phyloP scores from a whole-genome alignment of 2,797 vertebrate genomes.

The Clarias fuscus region DNA sequence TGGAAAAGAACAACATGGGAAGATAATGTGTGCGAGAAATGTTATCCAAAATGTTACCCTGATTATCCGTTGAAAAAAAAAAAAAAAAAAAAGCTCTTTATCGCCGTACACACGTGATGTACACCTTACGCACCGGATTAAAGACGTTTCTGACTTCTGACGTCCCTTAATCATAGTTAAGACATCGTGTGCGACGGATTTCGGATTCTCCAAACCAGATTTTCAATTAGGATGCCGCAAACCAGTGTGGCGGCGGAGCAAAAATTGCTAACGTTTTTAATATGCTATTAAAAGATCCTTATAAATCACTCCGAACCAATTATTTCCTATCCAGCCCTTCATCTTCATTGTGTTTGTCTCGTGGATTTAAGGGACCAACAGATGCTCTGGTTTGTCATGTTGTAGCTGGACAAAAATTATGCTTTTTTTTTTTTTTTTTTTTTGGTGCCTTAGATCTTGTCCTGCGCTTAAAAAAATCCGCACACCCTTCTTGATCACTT shows the following conservation, averaged over 20 bases:
- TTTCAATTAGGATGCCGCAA: slow-evolving; percentile 24
- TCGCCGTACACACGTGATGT: neutral
- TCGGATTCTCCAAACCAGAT: slow-evolving; percentile 6
- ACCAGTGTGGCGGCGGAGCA: slow-evolving; percentile 3
- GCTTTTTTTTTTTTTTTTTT: neutral
- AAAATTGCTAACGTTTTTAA: slow-evolving; percentile 31
- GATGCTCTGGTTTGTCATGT: slow-evolving; percentile 1
- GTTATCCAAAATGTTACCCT: neutral
- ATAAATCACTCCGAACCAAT: slow-evolving; percentile 36
- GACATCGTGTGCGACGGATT: neutral
- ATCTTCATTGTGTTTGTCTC: slow-evolving; percentile 31
- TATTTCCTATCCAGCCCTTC: slow-evolving; percentile 17
- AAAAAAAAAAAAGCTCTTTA: neutral
- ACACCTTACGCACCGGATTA: neutral
- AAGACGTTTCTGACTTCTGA: neutral
- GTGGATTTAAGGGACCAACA: slow-evolving; percentile 18
- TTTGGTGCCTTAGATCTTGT: neutral
- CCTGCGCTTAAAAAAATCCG: neutral
- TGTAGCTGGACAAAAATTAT: neutral
- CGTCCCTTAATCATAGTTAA: neutral
- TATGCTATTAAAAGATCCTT: slow-evolving; percentile 32
- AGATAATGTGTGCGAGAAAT: neutral
- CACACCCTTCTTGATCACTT: neutral
- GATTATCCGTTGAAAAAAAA: neutral
- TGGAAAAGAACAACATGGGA: neutral